Conservation (phyloP, 2,113 vertebrate genomes). For the Centropristis striata region DNA sequence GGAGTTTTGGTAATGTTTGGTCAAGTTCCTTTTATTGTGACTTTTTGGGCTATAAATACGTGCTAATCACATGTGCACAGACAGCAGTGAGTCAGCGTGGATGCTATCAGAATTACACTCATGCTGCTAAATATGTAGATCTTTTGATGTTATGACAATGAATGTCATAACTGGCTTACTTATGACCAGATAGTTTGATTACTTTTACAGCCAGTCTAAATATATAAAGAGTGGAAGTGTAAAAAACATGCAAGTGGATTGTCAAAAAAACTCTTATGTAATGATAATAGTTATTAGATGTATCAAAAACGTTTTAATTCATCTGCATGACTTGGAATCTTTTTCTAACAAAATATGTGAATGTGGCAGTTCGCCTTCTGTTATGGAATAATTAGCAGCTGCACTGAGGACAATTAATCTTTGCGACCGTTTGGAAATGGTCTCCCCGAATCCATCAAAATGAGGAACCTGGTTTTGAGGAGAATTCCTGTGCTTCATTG, state of each 20-base stretch:
- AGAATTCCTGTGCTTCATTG: not conserved
- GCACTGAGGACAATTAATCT: not conserved
- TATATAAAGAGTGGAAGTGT: constrained; percentile 7
- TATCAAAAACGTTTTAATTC: not conserved
- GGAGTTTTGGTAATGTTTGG: constrained; percentile 3
- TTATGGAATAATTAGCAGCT: not conserved
- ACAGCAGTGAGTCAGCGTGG: constrained; percentile 19
- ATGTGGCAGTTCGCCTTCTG: not conserved
- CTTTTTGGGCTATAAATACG: constrained; percentile 14
- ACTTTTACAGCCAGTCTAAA: not conserved
- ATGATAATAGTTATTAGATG: not conserved
- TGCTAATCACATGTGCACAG: constrained; percentile 3
- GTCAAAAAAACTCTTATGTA: not conserved
- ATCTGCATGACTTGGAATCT: not conserved
- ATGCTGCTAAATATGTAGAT: constrained; percentile 24
- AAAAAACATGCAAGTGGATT: too few species aligned
- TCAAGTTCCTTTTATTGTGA: constrained; percentile 15
- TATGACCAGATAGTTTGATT: not conserved
- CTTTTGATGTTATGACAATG: constrained; percentile 17
- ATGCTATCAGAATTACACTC: constrained; percentile 15
- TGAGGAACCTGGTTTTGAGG: not conserved
- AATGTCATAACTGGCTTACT: constrained; percentile 21
- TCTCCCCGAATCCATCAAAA: not conserved
- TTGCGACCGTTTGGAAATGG: not conserved
- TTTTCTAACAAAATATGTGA: not conserved